Evolutionary conservation across 2,113 vertebrate species (phyloP), one percentile per base, ranked within the genome.

Genomic region (Psittacus erithacus): DNA sequence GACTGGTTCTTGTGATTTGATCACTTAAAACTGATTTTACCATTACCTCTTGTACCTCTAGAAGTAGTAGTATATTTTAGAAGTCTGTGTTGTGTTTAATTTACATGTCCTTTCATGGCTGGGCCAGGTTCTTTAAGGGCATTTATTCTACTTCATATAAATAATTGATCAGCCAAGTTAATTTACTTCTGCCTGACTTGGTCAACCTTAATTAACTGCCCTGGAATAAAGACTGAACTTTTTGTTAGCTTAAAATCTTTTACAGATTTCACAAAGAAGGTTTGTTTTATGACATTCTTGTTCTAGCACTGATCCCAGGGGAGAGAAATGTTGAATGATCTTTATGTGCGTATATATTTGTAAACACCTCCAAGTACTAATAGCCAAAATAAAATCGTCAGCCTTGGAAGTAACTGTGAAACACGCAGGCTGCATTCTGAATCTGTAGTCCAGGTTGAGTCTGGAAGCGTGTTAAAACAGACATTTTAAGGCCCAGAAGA

Each of bases 81-180:
- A 98, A 98, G 98, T 98, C 98, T 98, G 92, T 98, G 98, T 98
- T 98, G 98, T 97, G 97, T 98, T 98, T 97, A 98, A 98, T 98
- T 98, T 99, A 98, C 97, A 96, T 98, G 98, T 98, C 97, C 97
- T 98, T 98, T 98, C 97, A 97, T 98, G 98, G 98, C 97, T 98
- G 98, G 97, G 98, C 98, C 96, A 97, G 97, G 97, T 98, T 98
- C 98, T 99, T 99, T 99, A 98, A 98, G 98, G 98, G 98, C 98
- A 98, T 99, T 99, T 99, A 99, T 99, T 99, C 98, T 99, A 98
- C 98, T 98, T 99, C 98, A 98, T 99, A 99, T 99, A 99, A 99
- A 99, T 99, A 99, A 99, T 99, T 99, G 99, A 99, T 99, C 98
- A 98, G 98, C 98, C 98, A 98, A 98, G 98, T 99, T 99, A 99